phyloP scores from a whole-genome alignment of 2,113 vertebrate species.

The Porphyrio hochstetteri region DNA sequence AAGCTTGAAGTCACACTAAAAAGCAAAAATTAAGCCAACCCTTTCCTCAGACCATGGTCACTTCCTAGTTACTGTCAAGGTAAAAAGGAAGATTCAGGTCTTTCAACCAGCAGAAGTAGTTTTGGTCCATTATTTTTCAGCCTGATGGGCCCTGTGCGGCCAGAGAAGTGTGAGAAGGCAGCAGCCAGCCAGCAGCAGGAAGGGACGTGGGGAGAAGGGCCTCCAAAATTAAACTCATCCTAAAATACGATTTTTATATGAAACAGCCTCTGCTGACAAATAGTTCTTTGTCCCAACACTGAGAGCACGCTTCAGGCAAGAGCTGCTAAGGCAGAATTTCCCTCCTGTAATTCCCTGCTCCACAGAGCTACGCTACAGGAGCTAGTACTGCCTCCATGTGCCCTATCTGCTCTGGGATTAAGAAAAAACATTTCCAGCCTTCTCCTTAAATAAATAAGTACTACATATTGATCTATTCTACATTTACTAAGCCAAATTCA shows the following conservation, averaged over 20 bases:
- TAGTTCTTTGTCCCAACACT: not conserved
- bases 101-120: not conserved
- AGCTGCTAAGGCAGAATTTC: slow-evolving; percentile 6
- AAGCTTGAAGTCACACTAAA: not conserved
- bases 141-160: not conserved
- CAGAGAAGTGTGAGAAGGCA: not conserved
- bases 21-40: not conserved
- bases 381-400: not conserved
- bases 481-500: not conserved
- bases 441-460: not conserved
- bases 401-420: not conserved
- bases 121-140: not conserved
- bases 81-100: not conserved
- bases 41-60: not conserved
- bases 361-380: not conserved
- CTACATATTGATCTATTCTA: not conserved
- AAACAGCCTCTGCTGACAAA: slow-evolving; percentile 37
- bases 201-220: not conserved
- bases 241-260: slow-evolving; percentile 20
- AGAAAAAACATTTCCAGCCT: not conserved
- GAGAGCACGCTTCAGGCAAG: not conserved
- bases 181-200: not conserved
- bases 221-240: not conserved
- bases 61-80: accelerated
- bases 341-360: not conserved